Conservation (phyloP, 1,140 invertebrate species). For the Contarinia nasturtii region DNA sequence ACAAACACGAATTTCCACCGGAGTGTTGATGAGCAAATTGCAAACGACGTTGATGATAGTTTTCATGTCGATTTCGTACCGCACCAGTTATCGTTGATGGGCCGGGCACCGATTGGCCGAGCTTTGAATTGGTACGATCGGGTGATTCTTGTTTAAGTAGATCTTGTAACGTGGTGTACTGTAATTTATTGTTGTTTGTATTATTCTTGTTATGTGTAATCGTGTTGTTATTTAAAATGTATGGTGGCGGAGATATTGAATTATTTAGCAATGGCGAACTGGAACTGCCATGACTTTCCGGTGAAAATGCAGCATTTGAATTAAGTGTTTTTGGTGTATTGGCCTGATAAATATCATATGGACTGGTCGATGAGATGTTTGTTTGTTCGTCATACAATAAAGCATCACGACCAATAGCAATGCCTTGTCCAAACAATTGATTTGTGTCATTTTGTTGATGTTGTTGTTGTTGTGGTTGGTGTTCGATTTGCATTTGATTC, state of each 20-base stretch:
- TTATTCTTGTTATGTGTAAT: conserved; percentile 21
- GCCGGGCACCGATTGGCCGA: conserved; percentile 38
- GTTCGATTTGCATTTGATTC: conserved; percentile 12
- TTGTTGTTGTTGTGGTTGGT: conserved; percentile 11
- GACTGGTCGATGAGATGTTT: conserved; percentile 18
- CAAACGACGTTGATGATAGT: background rate
- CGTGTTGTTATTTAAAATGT: conserved; percentile 29
- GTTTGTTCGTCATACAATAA: conserved; percentile 7
- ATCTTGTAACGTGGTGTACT: conserved; percentile 33
- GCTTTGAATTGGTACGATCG: conserved; percentile 28
- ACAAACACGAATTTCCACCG: conserved; percentile 40
- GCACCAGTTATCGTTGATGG: conserved; percentile 4
- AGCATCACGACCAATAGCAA: background rate
- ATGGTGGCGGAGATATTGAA: conserved; percentile 15
- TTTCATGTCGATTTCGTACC: conserved; percentile 1
- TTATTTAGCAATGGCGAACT: conserved; percentile 15
- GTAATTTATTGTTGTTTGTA: conserved; percentile 21
- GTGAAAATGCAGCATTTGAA: conserved; percentile 22
- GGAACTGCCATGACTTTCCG: conserved; percentile 26
- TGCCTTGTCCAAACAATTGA: background rate
- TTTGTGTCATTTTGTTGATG: conserved; percentile 2
- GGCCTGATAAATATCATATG: conserved; percentile 24
- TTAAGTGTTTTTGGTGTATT: conserved; percentile 20
- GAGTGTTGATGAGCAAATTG: conserved; percentile 20
- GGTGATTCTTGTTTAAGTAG: conserved; percentile 40